Base-by-base conservation (phyloP, 2,888 invertebrate genomes). In the Microctonus brassicae region DNA sequence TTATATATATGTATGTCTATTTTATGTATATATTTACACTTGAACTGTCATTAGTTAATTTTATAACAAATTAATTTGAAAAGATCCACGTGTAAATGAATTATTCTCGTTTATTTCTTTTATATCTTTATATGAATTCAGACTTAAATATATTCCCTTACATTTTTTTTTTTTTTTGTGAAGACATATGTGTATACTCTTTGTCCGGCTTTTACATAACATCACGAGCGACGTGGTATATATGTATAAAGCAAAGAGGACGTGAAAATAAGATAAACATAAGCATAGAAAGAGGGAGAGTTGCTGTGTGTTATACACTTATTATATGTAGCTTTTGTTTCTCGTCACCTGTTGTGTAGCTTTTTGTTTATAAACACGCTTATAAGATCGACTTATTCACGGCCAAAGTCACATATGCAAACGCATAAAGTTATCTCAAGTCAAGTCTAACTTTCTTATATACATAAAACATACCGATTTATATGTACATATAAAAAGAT, bases 341-440 rank as follows among this genome's bases (percentile, higher is more conserved):
- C 77, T 77, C 79, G 81, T 84, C 84, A 85, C 84, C 82, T 83
- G 84, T 82, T 83, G 84, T 83, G 79, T 64, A 60, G 53, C 65
- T 47, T 71, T 42, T 34, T 69, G 39, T 72, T 61, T 68, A 67
- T 42, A 70, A 39, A 79, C 78, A 79, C 80, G 78, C 79, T 82
- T 82, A 82, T 82, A 83, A 82, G 78, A 78, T 81, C n/a, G n/a
- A n/a, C n/a, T 82, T 81, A 83, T 83, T 82, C 83, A 82, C 78
- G 77, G 79, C 74, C 80, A 77, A 69, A 69, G 57, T 65, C 70
- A 33, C 58, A 29, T 55, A n/a, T 7, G 34, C 29, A n/a, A 53
- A 65, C n/a, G 34, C 34, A 20, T 34, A n/a, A 65, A 65, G 58
- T 58, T 17, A 58, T 33, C 10, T 42, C 29, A n/a, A 36, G 26